Percentiles rank a stretch among this genome's conserved stretches.
These are phyloP conservation scores for Apaloderma vittatum DNA, from an alignment of 2,113 vertebrate species.

Conservation along the genomic window DNA sequence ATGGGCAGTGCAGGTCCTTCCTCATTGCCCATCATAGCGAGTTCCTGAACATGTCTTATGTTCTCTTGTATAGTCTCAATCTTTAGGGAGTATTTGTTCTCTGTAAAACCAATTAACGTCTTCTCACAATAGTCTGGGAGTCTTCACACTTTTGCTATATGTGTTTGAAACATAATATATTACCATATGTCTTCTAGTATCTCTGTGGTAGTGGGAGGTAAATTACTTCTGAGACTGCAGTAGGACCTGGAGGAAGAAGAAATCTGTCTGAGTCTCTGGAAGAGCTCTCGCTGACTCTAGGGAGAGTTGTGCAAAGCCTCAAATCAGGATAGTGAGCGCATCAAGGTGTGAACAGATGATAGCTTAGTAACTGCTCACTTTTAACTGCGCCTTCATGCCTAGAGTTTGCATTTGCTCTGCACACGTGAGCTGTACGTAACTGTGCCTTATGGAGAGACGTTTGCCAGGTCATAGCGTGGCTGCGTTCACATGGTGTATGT, in stretches of 20 bases:
- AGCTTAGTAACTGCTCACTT: background rate
- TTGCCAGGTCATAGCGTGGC: background rate
- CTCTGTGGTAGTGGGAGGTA: background rate
- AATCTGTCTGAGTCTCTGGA: background rate
- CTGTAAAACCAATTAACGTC: background rate
- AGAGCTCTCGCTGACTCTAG: background rate
- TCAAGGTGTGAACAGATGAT: background rate
- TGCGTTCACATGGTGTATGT: background rate
- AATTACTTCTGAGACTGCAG: background rate
- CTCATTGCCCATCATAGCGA: background rate
- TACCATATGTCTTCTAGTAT: background rate
- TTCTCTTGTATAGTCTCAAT: background rate
- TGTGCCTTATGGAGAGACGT: background rate
- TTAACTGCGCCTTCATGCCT: background rate
- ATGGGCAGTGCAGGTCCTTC: background rate
- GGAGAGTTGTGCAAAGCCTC: background rate
- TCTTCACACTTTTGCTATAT: background rate
- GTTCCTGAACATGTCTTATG: background rate
- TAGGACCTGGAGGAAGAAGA: background rate
- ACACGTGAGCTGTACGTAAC: background rate
- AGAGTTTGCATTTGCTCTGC: background rate
- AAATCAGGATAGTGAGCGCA: background rate
- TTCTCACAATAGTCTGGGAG: background rate
- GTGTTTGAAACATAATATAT: background rate
- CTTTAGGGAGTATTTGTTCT: background rate